Conservation (phyloP, 2,797 vertebrate species). For the Molossus alvarezi region DNA sequence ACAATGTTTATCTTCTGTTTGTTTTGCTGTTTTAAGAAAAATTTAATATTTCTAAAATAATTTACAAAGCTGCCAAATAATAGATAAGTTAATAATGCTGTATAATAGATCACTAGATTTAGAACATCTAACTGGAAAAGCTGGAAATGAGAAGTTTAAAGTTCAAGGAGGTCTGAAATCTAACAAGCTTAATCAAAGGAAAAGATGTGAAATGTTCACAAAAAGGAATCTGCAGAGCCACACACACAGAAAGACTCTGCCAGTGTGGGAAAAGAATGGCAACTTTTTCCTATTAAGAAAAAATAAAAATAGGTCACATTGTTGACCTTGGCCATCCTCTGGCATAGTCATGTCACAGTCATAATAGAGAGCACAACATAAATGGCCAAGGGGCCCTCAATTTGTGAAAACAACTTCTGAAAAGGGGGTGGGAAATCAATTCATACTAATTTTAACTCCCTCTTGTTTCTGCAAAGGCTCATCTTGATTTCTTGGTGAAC, state of each 20-base stretch:
- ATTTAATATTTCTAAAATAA: conserved; percentile 59
- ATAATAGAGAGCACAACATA: conserved; percentile 81
- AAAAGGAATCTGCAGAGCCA: conserved; percentile 86
- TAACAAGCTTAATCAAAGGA: conserved; percentile 88
- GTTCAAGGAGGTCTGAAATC: conserved; percentile 87
- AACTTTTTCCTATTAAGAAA: conserved; percentile 88
- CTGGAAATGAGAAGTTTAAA: conserved; percentile 86
- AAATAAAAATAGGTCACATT: conserved; percentile 87
- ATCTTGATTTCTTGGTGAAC: conserved; percentile 84
- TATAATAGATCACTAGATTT: conserved; percentile 83
- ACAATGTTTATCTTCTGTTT: conserved; percentile 65
- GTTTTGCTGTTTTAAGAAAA: conserved; percentile 65
- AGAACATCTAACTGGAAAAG: conserved; percentile 82
- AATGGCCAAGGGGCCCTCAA: conserved; percentile 77
- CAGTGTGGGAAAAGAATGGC: conserved; percentile 85
- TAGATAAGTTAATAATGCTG: conserved; percentile 80
- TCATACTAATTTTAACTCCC: conserved; percentile 86
- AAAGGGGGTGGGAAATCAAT: conserved; percentile 82
- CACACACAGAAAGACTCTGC: conserved; percentile 84
- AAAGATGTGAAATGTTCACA: conserved; percentile 87
- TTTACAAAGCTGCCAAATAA: conserved; percentile 71
- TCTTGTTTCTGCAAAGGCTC: conserved; percentile 85
- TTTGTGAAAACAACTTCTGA: conserved; percentile 81
- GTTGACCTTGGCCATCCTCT: conserved; percentile 86
- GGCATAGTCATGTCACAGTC: conserved; percentile 85